Evolutionary conservation across 2,113 vertebrate species (phyloP).

Genomic region (Cochlearius cochlearius): DNA sequence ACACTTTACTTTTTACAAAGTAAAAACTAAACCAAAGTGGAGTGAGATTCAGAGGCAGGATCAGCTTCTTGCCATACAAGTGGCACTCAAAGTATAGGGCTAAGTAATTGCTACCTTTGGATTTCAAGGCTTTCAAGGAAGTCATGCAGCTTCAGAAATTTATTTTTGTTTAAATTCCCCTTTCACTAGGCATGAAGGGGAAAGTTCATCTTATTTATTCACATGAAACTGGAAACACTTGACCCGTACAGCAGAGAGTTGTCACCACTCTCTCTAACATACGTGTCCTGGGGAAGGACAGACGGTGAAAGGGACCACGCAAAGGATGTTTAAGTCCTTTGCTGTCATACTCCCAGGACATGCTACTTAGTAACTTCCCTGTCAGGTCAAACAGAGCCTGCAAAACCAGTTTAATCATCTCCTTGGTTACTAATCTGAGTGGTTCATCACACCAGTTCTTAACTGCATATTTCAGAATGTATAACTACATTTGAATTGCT

Average conservation of each 20-base stretch:
- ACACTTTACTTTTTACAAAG: background rate
- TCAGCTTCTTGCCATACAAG: background rate
- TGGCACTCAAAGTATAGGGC: fast-evolving
- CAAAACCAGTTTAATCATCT: constrained; percentile 64
- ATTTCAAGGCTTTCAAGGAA: background rate
- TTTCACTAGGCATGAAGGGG: background rate
- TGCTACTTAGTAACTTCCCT: background rate
- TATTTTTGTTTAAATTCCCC: background rate
- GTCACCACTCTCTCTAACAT: background rate
- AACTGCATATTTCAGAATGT: background rate
- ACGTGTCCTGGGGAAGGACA: background rate
- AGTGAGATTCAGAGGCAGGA: background rate
- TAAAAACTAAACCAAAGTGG: background rate
- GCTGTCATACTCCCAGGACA: background rate
- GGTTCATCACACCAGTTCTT: constrained; percentile 1
- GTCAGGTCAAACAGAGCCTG: constrained; percentile 44
- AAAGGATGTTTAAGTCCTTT: background rate
- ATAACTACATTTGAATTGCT: background rate
- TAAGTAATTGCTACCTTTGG: background rate
- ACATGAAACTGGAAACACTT: background rate
- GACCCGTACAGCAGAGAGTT: background rate
- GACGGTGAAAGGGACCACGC: background rate
- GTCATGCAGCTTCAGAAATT: background rate
- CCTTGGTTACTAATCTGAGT: constrained; percentile 36
- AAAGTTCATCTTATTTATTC: background rate